phyloP scores from a whole-genome alignment of 1,140 invertebrate genomes.

The Zaprionus ornatus region DNA sequence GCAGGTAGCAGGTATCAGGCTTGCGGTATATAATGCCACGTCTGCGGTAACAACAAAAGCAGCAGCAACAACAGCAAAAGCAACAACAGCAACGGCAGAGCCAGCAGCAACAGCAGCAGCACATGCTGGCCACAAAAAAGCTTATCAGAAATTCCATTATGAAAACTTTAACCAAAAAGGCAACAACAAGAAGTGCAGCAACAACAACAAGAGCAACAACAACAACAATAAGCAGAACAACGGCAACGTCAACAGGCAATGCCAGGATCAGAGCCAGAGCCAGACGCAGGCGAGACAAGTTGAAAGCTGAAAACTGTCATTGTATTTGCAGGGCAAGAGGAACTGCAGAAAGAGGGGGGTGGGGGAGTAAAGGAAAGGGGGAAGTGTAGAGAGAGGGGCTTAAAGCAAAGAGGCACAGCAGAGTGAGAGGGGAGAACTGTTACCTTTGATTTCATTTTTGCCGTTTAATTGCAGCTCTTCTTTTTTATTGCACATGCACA shows the following conservation, averaged over 20 bases:
- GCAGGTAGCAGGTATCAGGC: slow-evolving; percentile 22
- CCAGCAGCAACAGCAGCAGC: slow-evolving; percentile 20
- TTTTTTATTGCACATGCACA: slow-evolving; percentile 66
- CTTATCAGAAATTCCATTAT: slow-evolving; percentile 80
- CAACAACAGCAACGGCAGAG: slow-evolving; percentile 19
- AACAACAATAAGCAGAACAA: slow-evolving; percentile 10
- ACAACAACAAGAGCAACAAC: slow-evolving; percentile 7
- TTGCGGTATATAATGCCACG: slow-evolving; percentile 47
- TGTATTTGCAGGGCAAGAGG: not conserved
- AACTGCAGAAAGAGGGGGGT: too few species aligned
- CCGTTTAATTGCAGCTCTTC: slow-evolving; percentile 69
- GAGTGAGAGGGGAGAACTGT: not conserved
- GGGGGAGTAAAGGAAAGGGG: not conserved
- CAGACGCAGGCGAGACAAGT: slow-evolving; percentile 47
- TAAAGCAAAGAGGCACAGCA: not conserved
- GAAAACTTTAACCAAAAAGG: slow-evolving; percentile 59
- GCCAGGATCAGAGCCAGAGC: slow-evolving; percentile 15
- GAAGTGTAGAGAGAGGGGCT: not conserved
- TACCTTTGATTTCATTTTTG: slow-evolving; percentile 68
- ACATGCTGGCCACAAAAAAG: slow-evolving; percentile 55
- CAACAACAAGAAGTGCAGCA: slow-evolving; percentile 19
- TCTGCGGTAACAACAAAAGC: slow-evolving; percentile 55
- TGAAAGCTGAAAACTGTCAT: slow-evolving; percentile 25
- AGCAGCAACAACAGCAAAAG: slow-evolving; percentile 36
- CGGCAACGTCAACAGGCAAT: slow-evolving; percentile 42